Evolutionary conservation across 2,888 invertebrate species (phyloP), one percentile per base, ranked within the genome.

Genomic region (Troides helena): DNA sequence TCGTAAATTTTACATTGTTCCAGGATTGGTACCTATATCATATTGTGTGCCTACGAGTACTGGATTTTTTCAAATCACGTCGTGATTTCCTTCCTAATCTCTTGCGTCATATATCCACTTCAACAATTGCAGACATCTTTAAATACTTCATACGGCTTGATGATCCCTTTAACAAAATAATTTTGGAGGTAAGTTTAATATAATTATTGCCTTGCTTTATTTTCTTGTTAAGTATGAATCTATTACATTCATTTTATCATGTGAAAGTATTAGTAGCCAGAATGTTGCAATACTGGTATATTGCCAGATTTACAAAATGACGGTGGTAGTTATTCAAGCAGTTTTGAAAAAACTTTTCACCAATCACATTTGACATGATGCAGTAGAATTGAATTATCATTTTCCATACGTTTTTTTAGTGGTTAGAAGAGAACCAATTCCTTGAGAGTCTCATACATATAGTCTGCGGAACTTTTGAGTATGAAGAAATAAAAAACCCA

Each of bases 11-110:
- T 6, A 30, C 8, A n/a, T 50, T 62, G 43, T 59, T 68, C 71
- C 89, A 97, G 97, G 97, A 98, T 94, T 98, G 97, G 96, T 97
- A 97, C 93, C 95, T 97, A 88, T 97, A 97, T 94, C 97, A 98
- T 94, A 96, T 97, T 88, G 96, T 96, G 89, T 97, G 97, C 93
- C 95, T 97, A 85, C 96, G 98, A 93, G 96, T 98, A 85, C 94
- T 98, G 92, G 97, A 98, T 89, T 98, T 97, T 94, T 94, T 99
- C 85, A 97, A 97, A 90, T 94, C 95, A 73, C 95, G 96, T 85
- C 95, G 96, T 78, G 96, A 96, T 90, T 98, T 98, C 94, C 94
- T 99, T 85, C 95, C 96, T 76, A 95, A 96, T 86, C 94, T 99
- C 85, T 93, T 98, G 84, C 95, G 96, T 81, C 98, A 99, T 93